Evolutionary conservation across 2,113 vertebrate genomes (phyloP).

Genomic region (Rhinolophus sinicus): DNA sequence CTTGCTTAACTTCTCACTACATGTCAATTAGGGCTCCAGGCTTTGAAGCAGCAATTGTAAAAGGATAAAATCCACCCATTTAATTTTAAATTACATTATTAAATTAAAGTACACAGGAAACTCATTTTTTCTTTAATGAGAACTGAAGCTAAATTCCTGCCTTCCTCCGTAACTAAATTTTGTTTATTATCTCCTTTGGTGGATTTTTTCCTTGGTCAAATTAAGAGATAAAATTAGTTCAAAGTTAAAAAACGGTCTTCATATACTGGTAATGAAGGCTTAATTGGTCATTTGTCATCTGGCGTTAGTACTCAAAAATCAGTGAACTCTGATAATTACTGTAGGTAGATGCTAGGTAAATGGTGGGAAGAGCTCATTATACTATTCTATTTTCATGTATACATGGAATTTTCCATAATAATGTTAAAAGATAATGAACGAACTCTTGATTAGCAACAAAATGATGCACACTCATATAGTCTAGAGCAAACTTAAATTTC

Average conservation of each 20-base stretch:
- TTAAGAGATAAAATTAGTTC: slow-evolving; percentile 70
- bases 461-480: slow-evolving; percentile 15
- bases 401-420: slow-evolving; percentile 34
- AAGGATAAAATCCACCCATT: slow-evolving; percentile 60
- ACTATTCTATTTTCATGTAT: slow-evolving; percentile 3
- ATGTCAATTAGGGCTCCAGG: slow-evolving; percentile 34
- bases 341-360: not conserved
- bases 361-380: not conserved
- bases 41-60: slow-evolving; percentile 58
- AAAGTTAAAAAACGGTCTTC: slow-evolving; percentile 61
- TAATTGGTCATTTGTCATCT: slow-evolving; percentile 49
- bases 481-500: not conserved
- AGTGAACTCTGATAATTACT: slow-evolving; percentile 22
- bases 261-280: slow-evolving; percentile 26
- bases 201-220: slow-evolving; percentile 49
- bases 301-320: slow-evolving; percentile 43
- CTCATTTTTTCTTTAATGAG: slow-evolving; percentile 54
- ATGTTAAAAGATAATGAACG: slow-evolving; percentile 19
- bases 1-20: slow-evolving; percentile 35
- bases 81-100: slow-evolving; percentile 59
- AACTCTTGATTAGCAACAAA: slow-evolving; percentile 22
- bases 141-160: slow-evolving; percentile 49
- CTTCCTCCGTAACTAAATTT: slow-evolving; percentile 62
- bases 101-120: slow-evolving; percentile 55
- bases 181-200: slow-evolving; percentile 46